A percentile compares a stretch with the other conserved stretches of the same genome.
phyloP scores from a whole-genome alignment of 2,797 vertebrate species.

The Ibycter americanus region DNA sequence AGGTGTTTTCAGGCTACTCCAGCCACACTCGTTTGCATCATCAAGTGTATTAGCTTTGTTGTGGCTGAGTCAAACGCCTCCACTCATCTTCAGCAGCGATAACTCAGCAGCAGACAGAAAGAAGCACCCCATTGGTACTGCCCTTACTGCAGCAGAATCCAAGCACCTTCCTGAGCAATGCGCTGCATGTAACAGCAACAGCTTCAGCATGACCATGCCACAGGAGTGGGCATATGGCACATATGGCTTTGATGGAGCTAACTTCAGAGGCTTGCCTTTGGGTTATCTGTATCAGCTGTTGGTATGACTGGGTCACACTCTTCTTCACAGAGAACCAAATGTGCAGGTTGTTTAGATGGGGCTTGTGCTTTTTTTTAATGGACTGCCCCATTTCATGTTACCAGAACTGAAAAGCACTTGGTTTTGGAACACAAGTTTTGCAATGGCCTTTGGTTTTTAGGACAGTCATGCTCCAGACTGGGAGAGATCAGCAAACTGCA shows the following conservation, averaged over 20 bases:
- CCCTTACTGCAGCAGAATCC: not conserved
- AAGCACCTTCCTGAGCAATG: not conserved
- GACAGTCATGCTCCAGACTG: not conserved
- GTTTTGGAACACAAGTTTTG: not conserved
- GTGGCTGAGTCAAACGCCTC: not conserved
- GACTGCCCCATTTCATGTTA: not conserved
- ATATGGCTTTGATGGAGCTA: not conserved
- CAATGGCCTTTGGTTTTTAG: not conserved
- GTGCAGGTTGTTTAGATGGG: not conserved
- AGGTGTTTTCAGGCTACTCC: not conserved
- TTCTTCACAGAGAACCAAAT: not conserved
- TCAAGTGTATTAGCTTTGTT: not conserved
- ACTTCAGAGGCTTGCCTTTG: not conserved
- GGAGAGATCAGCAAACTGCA: not conserved
- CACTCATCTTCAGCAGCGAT: not conserved
- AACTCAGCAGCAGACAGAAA: not conserved
- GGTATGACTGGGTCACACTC: not conserved
- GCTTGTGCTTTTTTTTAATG: not conserved
- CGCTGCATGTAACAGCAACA: not conserved
- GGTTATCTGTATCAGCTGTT: not conserved
- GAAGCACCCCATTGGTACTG: not conserved
- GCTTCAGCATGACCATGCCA: not conserved
- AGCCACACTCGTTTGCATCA: not conserved
- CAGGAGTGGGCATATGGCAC: not conserved
- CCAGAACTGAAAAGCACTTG: not conserved